These are phyloP conservation scores for Lanistes nyassanus DNA, from an alignment of 1,140 invertebrate genomes.

Conservation along the genomic window DNA sequence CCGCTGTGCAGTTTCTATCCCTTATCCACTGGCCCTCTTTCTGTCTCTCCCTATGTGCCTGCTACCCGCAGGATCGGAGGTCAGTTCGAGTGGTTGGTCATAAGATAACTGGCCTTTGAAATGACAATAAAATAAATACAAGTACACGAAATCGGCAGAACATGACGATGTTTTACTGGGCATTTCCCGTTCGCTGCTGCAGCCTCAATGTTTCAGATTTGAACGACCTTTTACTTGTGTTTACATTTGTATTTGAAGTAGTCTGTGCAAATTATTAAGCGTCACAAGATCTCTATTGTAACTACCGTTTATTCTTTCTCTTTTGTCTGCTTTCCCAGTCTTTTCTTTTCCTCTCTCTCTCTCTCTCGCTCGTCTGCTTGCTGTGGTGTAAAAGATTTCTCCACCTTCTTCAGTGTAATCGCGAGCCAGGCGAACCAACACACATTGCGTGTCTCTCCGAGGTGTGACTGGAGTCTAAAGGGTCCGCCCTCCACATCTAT, in stretches of 20 bases:
- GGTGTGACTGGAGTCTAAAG: background rate
- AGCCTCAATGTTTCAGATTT: background rate
- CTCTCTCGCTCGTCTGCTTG: background rate
- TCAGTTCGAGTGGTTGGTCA: background rate
- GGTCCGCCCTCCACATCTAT: background rate
- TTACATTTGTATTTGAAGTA: too few relatives aligned
- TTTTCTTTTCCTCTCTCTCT: constrained; percentile 1
- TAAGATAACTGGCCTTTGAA: background rate
- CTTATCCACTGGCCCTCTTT: background rate
- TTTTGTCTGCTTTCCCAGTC: background rate
- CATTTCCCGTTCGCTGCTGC: constrained; percentile 6
- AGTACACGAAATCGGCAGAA: too few relatives aligned
- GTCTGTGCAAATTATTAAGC: too few relatives aligned
- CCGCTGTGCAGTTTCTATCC: too few relatives aligned
- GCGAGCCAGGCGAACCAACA: background rate
- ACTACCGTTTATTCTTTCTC: background rate
- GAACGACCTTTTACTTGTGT: too few relatives aligned
- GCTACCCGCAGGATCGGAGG: background rate
- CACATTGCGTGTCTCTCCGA: background rate
- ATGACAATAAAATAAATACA: background rate
- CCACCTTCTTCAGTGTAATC: too few relatives aligned
- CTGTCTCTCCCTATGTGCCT: constrained; percentile 13
- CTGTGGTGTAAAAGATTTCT: background rate
- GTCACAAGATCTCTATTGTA: too few relatives aligned
- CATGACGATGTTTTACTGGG: background rate